Percentiles rank a stretch among this genome's conserved stretches.
These are phyloP conservation scores for Conus canariensis DNA, from an alignment of 2,888 invertebrate genomes.

Conservation along the genomic window DNA sequence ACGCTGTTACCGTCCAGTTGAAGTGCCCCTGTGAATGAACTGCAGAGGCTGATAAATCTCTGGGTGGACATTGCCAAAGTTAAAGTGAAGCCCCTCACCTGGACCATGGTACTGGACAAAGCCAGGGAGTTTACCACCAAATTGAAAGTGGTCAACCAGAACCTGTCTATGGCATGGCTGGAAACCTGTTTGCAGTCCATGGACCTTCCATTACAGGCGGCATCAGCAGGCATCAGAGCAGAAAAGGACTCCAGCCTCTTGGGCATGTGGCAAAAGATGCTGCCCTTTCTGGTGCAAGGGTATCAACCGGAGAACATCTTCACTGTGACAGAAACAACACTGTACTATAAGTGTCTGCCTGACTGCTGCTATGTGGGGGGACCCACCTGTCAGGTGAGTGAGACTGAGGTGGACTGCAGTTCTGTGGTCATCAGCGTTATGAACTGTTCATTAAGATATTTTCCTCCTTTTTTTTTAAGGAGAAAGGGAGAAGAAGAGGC, in stretches of 20 bases:
- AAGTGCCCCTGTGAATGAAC: slow-evolving; percentile 33
- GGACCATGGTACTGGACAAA: slow-evolving; percentile 44
- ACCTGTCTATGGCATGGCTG: slow-evolving; percentile 39
- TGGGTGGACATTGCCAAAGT: slow-evolving; percentile 47
- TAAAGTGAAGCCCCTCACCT: slow-evolving; percentile 44
- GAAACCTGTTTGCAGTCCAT: slow-evolving; percentile 34
- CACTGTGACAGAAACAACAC: slow-evolving; percentile 48
- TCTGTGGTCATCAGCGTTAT: background rate
- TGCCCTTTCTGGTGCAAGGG: slow-evolving; percentile 48
- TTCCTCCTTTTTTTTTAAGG: background rate
- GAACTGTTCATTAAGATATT: background rate
- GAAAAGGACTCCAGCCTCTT: slow-evolving; percentile 38
- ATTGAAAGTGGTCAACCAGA: slow-evolving; percentile 30
- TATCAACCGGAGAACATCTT: slow-evolving; percentile 51
- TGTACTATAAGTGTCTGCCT: slow-evolving; percentile 50
- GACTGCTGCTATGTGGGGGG: slow-evolving; percentile 47
- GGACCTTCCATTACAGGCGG: slow-evolving; percentile 27
- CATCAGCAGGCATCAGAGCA: background rate
- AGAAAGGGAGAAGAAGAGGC: background rate
- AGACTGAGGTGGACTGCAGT: background rate
- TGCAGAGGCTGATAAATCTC: slow-evolving; percentile 41
- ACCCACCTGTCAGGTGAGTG: slow-evolving; percentile 37
- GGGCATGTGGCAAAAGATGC: slow-evolving; percentile 49
- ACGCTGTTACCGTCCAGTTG: slow-evolving; percentile 27
- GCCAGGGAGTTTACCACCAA: slow-evolving; percentile 47